Conservation (phyloP, 2,888 invertebrate species). For the Sialis lutaria region DNA sequence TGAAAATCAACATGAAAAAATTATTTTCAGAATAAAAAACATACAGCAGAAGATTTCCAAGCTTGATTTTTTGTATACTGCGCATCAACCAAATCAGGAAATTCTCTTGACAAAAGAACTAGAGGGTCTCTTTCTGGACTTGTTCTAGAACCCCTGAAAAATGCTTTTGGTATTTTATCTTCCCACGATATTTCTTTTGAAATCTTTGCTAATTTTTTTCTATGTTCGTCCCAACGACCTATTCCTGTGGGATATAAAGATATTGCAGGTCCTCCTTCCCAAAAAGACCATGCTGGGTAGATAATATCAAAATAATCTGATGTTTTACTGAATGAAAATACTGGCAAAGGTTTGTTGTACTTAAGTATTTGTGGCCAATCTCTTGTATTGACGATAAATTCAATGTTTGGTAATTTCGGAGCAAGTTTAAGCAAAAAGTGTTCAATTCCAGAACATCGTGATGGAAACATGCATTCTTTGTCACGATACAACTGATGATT, state of each 20-base stretch:
- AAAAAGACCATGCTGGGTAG: conserved; percentile 95
- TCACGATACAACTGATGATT: conserved; percentile 65
- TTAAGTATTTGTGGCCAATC: conserved; percentile 82
- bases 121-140: conserved; percentile 79
- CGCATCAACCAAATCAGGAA: conserved; percentile 71
- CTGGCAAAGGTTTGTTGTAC: conserved; percentile 46
- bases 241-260: conserved; percentile 82
- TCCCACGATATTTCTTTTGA: conserved; percentile 57
- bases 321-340: conserved; percentile 95
- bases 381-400: conserved; percentile 73
- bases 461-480: conserved; percentile 77
- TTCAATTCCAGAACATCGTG: conserved; percentile 80
- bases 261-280: conserved; percentile 97
- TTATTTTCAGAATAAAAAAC: conserved; percentile 7
- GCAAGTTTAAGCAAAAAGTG: conserved; percentile 62
- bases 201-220: conserved; percentile 48
- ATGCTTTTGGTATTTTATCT: conserved; percentile 50
- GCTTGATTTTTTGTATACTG: conserved; percentile 97
- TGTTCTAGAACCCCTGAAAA: conserved; percentile 91
- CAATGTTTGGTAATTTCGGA: conserved; percentile 58
- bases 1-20: background rate
- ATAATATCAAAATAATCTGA: conserved; percentile 73
- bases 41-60: conserved; percentile 81
- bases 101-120: conserved; percentile 57
- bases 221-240: conserved; percentile 81